A percentile compares a stretch with the other conserved stretches of the same genome.
Evolutionary conservation across 2,797 vertebrate genomes (phyloP).

Genomic region (Pangasius macronema): DNA sequence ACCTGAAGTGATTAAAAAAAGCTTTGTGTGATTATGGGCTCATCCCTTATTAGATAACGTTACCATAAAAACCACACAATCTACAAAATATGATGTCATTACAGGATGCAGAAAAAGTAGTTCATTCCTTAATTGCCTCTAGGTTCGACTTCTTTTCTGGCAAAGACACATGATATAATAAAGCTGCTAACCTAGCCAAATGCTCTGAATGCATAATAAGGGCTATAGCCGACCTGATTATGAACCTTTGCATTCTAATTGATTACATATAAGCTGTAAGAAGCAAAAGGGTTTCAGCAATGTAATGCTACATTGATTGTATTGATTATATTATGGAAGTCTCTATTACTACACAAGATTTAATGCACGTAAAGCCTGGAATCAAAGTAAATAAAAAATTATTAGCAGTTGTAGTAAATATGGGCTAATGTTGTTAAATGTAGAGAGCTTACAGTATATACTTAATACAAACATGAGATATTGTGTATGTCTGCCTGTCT

Average conservation of each 20-base stretch:
- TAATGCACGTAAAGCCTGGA: neutral
- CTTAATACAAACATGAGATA: neutral
- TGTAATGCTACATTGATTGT: neutral
- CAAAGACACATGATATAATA: neutral
- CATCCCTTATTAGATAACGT: neutral
- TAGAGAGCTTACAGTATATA: neutral
- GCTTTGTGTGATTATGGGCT: neutral
- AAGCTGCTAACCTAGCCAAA: neutral
- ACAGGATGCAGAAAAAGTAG: neutral
- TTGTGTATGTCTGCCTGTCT: constrained; percentile 15
- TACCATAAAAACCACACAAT: neutral
- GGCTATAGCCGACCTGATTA: neutral
- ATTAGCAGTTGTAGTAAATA: neutral
- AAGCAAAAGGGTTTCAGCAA: neutral
- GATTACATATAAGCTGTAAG: neutral
- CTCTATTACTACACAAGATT: neutral
- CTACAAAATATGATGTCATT: neutral
- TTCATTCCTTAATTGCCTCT: neutral
- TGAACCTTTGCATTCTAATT: neutral
- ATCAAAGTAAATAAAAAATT: neutral
- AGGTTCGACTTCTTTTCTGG: neutral
- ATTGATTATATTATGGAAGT: neutral
- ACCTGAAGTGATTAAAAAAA: neutral
- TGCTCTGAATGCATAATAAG: neutral
- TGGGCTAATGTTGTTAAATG: neutral